Evolutionary conservation across 2,888 invertebrate genomes (phyloP), one percentile per base, ranked within the genome.

Genomic region (Agonopterix subpropinquella): DNA sequence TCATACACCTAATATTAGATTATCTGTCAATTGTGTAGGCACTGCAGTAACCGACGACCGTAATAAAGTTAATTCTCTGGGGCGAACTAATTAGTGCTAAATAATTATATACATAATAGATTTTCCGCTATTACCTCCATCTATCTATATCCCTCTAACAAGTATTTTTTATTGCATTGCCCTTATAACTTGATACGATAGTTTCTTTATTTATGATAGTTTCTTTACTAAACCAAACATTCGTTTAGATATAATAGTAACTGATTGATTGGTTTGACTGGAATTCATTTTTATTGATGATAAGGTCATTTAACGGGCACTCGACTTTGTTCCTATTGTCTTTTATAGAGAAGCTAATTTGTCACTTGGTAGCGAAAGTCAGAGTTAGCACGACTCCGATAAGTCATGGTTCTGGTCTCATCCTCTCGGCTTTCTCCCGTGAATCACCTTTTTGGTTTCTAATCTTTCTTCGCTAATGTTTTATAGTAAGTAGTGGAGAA

Each of bases 321-420:
- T 18, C 35, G 41, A 7, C 43, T 44, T 28, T 42, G 8, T n/a
- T 47, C 42, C 28, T 44, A 42, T 50, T 37, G 36, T 54, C 47
- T 48, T 52, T 50, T 55, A 51, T 53, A 57, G 54, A 48, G 51
- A 53, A 55, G 54, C 48, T 52, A 54, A 63, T 59, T 66, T 63
- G 59, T 63, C 59, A 59, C 57, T 44, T 36, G 48, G 36, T 36
- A 49, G 64, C 51, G 73, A 74, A 74, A 74, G 73, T 65, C 48
- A 55, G 59, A 52, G 55, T 58, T 55, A 53, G 56, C 62, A 66
- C 58, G 58, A 60, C 56, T 49, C 43, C 58, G 58, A 63, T 65
- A 68, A 64, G 60, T 67, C 66, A 62, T 61, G 59, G 57, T 58
- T 59, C 59, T 48, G 54, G 53, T 52, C 52, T 50, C 52, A 53